Evolutionary conservation across 2,888 invertebrate species (phyloP).

Genomic region (Furcula furcula): DNA sequence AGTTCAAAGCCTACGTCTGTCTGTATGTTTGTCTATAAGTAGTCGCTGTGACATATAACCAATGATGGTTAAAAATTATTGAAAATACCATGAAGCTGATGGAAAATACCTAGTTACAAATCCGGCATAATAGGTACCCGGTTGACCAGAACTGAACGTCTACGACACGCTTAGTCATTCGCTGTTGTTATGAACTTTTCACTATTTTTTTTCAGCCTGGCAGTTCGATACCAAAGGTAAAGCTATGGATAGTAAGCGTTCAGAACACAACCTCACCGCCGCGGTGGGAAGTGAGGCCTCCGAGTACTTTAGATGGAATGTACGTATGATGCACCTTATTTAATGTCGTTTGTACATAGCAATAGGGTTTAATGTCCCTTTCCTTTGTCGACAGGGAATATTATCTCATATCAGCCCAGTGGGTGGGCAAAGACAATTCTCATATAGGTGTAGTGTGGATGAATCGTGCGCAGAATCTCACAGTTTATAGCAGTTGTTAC

Average conservation of each 20-base stretch:
- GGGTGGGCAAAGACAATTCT: slow-evolving; percentile 90
- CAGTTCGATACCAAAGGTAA: slow-evolving; percentile 91
- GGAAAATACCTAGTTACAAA: too few relatives aligned
- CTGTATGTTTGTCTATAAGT: too few relatives aligned
- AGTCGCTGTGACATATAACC: too few relatives aligned
- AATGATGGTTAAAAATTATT: too few relatives aligned
- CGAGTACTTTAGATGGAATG: slow-evolving; percentile 89
- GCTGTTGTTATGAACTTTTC: too few relatives aligned
- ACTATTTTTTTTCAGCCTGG: slow-evolving; percentile 90
- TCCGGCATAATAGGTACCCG: too few relatives aligned
- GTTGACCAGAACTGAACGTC: too few relatives aligned
- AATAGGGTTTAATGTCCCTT: neutral
- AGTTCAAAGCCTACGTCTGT: too few relatives aligned
- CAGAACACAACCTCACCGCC: slow-evolving; percentile 84
- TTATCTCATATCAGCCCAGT: slow-evolving; percentile 95
- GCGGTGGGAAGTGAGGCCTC: slow-evolving; percentile 87
- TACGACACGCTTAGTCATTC: too few relatives aligned
- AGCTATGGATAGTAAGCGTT: slow-evolving; percentile 90
- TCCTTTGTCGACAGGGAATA: slow-evolving; percentile 85
- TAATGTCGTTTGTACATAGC: neutral
- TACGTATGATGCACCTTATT: slow-evolving; percentile 72
- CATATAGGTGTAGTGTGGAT: slow-evolving; percentile 95
- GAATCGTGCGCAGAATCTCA: slow-evolving; percentile 95
- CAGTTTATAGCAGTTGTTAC: slow-evolving; percentile 92
- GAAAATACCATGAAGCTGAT: too few relatives aligned